phyloP scores from a whole-genome alignment of 2,888 invertebrate species.

The Stenurella melanura region DNA sequence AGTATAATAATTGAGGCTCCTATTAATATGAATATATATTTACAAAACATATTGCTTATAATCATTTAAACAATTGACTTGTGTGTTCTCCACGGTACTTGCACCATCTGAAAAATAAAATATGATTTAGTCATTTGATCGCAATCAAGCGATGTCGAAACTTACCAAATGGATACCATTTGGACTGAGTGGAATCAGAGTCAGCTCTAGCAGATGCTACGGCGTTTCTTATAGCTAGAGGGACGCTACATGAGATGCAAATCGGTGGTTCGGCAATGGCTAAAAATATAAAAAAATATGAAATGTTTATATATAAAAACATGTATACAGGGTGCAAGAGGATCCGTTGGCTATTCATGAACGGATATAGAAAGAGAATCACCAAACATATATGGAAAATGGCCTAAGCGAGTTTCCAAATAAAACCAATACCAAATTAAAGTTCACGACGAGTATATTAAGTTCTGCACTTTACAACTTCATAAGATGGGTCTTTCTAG shows the following conservation, averaged over 20 bases:
- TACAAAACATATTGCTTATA: slow-evolving; percentile 65
- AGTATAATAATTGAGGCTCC: too few species aligned
- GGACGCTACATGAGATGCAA: slow-evolving; percentile 72
- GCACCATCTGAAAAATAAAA: slow-evolving; percentile 73
- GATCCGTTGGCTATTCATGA: too few species aligned
- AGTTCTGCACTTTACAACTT: too few species aligned
- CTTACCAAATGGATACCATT: slow-evolving; percentile 79
- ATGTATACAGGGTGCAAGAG: too few species aligned
- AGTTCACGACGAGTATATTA: too few species aligned
- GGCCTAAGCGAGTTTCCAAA: too few species aligned
- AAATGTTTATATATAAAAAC: too few species aligned
- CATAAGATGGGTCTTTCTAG: too few species aligned
- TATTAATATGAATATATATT: background rate
- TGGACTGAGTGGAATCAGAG: slow-evolving; percentile 75
- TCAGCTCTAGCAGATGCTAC: slow-evolving; percentile 81
- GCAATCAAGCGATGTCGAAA: slow-evolving; percentile 35
- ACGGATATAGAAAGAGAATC: too few species aligned
- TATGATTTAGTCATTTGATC: background rate
- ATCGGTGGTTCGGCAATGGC: slow-evolving; percentile 77
- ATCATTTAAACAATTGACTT: slow-evolving; percentile 63
- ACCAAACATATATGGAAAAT: too few species aligned
- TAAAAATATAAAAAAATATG: slow-evolving; percentile 58
- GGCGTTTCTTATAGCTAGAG: slow-evolving; percentile 82
- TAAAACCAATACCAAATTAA: too few species aligned
- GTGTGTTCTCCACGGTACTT: slow-evolving; percentile 73